phyloP scores from a whole-genome alignment of 1,140 invertebrate species.

The Spodoptera litura region DNA sequence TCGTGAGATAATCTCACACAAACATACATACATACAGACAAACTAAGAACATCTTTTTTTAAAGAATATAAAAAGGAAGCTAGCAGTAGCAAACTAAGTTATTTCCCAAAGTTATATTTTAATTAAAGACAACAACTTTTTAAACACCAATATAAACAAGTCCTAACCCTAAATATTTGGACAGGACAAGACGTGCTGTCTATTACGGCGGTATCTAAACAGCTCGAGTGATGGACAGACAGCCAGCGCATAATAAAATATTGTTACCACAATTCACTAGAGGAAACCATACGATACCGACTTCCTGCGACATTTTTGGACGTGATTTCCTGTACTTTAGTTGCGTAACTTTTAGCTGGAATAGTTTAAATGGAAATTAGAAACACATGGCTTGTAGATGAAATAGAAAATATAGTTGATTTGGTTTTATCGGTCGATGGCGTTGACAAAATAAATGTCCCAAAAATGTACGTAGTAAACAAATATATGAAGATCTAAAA shows the following conservation, averaged over 20 bases:
- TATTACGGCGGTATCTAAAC: constrained; percentile 33
- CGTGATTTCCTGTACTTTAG: constrained; percentile 71
- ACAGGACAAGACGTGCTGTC: constrained; percentile 27
- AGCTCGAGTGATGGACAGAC: constrained; percentile 53
- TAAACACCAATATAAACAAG: not conserved
- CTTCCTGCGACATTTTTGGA: constrained; percentile 75
- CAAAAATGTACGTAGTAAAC: too few relatives aligned
- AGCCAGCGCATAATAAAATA: constrained; percentile 46
- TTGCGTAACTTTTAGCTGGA: constrained; percentile 30
- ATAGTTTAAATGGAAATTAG: not conserved
- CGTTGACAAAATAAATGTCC: too few relatives aligned
- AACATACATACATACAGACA: too few relatives aligned
- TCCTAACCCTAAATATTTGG: constrained; percentile 10
- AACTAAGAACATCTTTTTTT: too few relatives aligned
- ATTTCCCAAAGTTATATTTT: too few relatives aligned
- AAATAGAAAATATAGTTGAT: too few relatives aligned
- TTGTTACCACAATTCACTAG: constrained; percentile 3
- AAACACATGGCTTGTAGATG: too few relatives aligned
- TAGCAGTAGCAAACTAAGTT: too few relatives aligned
- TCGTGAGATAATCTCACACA: too few relatives aligned
- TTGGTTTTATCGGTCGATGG: too few relatives aligned
- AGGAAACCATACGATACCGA: constrained; percentile 41
- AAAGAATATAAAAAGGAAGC: too few relatives aligned
- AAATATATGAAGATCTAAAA: too few relatives aligned
- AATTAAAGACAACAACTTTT: not conserved